Evolutionary conservation across 2,888 invertebrate genomes (phyloP).

Genomic region (Phaedon cochleariae): DNA sequence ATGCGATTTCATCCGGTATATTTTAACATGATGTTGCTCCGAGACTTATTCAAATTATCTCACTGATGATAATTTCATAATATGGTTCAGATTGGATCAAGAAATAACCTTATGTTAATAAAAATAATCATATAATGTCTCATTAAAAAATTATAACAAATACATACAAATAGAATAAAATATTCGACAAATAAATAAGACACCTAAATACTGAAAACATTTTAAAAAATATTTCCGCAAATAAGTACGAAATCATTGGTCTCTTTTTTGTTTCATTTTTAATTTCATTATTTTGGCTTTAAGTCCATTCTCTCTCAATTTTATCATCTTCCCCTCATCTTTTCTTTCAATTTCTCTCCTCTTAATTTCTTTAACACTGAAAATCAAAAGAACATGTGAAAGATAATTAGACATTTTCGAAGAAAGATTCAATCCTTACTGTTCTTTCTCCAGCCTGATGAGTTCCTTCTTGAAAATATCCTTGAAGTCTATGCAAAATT

Average conservation of each 20-base stretch:
- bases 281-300: slow-evolving; percentile 72
- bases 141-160: slow-evolving; percentile 39
- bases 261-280: slow-evolving; percentile 50
- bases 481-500: slow-evolving; percentile 93
- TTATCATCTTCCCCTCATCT: slow-evolving; percentile 68
- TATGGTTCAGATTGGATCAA: too few relatives aligned
- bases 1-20: too few relatives aligned
- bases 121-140: slow-evolving; percentile 37
- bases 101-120: too few relatives aligned
- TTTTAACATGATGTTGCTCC: too few relatives aligned
- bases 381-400: slow-evolving; percentile 6
- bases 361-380: slow-evolving; percentile 70
- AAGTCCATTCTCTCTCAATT: slow-evolving; percentile 71
- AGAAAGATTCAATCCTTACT: slow-evolving; percentile 65
- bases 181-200: slow-evolving; percentile 41
- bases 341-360: slow-evolving; percentile 63
- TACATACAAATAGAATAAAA: slow-evolving; percentile 40
- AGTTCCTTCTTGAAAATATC: slow-evolving; percentile 95
- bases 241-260: slow-evolving; percentile 32
- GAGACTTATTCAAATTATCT: too few relatives aligned
- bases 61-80: too few relatives aligned
- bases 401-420: neutral
- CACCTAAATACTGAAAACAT: slow-evolving; percentile 22
- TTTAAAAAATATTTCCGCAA: slow-evolving; percentile 24
- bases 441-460: slow-evolving; percentile 82